Percentiles rank a stretch among this genome's conserved stretches.
Evolutionary conservation across 2,888 invertebrate species (phyloP).

Genomic region (Adelphocoris suturalis): DNA sequence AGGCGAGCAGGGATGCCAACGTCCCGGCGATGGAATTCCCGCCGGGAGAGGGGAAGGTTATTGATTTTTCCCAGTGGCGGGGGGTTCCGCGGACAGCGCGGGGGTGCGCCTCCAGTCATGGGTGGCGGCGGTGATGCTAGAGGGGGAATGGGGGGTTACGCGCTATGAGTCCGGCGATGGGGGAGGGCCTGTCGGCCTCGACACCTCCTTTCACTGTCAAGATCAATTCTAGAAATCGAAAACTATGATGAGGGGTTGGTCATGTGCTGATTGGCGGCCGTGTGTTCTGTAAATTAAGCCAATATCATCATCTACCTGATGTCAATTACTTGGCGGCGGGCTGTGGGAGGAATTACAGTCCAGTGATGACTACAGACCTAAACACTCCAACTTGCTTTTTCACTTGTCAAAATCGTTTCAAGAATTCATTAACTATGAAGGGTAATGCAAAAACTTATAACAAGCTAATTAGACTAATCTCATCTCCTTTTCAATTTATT

Average conservation of each 20-base stretch:
- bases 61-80: constrained; percentile 63
- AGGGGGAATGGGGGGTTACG: constrained; percentile 43
- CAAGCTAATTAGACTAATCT: no score
- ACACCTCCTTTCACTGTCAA: constrained; percentile 61
- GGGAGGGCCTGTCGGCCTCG: constrained; percentile 18
- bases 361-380: no score
- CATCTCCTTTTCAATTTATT: no score
- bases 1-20: constrained; percentile 51
- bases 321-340: no score
- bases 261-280: no score
- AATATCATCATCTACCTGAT: no score
- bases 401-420: no score
- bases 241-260: neutral
- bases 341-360: no score
- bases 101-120: neutral
- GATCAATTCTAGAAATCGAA: constrained; percentile 43
- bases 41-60: constrained; percentile 17
- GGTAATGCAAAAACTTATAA: no score
- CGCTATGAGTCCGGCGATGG: constrained; percentile 4
- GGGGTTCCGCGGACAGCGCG: neutral
- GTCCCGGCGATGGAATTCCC: constrained; percentile 41
- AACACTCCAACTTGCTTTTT: no score
- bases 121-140: neutral
- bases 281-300: no score
- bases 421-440: no score